These are phyloP conservation scores for Ostrea edulis DNA, from an alignment of 1,140 invertebrate genomes.

Conservation along the genomic window DNA sequence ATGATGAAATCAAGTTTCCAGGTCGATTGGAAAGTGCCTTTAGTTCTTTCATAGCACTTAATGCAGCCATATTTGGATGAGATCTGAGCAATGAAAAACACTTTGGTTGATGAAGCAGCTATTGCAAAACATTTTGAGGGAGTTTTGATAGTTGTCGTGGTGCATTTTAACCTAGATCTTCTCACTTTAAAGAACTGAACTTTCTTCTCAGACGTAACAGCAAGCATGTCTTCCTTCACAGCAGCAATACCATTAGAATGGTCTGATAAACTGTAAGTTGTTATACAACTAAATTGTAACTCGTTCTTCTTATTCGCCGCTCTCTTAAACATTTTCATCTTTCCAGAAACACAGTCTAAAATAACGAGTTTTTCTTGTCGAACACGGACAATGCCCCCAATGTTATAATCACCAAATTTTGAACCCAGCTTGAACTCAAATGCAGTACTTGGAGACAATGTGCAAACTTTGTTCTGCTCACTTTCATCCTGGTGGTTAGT, in stretches of 20 bases:
- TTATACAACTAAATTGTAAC: slow-evolving; percentile 6
- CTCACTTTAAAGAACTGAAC: slow-evolving; percentile 4
- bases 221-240: slow-evolving; percentile 19
- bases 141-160: background rate
- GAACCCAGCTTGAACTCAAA: slow-evolving; percentile 11
- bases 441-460: background rate
- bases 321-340: slow-evolving; percentile 20
- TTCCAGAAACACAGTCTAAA: background rate
- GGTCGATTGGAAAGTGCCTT: background rate
- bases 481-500: background rate
- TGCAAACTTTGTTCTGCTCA: background rate
- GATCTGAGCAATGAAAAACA: slow-evolving; percentile 1
- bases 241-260: background rate
- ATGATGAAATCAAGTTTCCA: slow-evolving; percentile 3
- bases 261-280: background rate
- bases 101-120: background rate
- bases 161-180: background rate
- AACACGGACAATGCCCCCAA: slow-evolving; percentile 16
- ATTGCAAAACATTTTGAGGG: background rate
- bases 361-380: slow-evolving; percentile 10
- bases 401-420: background rate
- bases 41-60: slow-evolving; percentile 2
- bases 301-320: background rate
- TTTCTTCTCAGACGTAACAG: background rate
- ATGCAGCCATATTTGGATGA: background rate